Evolutionary conservation across 2,888 invertebrate genomes (phyloP).

Genomic region (Glyphotaelius pellucidus): DNA sequence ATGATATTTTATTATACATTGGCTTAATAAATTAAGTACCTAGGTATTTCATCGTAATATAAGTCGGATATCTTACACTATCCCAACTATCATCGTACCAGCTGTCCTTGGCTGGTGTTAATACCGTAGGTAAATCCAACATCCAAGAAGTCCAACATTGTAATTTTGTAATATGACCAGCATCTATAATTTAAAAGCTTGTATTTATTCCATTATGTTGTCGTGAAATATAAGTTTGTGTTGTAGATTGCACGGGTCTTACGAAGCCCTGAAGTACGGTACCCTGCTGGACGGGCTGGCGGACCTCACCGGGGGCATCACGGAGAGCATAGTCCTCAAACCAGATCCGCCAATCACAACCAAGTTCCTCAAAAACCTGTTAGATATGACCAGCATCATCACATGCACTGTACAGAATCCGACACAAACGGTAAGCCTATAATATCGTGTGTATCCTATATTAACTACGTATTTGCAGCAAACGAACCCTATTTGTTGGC

Average conservation of each 20-base stretch:
- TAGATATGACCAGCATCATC: constrained; percentile 90
- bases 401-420: constrained; percentile 81
- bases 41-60: too few relatives aligned
- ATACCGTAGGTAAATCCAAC: too few relatives aligned
- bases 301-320: constrained; percentile 93
- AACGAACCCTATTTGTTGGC: neutral
- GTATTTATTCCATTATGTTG: too few relatives aligned
- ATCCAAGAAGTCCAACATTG: too few relatives aligned
- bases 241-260: constrained; percentile 90
- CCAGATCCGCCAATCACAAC: constrained; percentile 83
- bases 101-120: too few relatives aligned
- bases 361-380: constrained; percentile 82
- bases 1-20: too few relatives aligned
- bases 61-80: too few relatives aligned
- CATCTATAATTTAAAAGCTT: too few relatives aligned
- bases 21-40: too few relatives aligned
- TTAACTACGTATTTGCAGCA: neutral
- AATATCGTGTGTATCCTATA: neutral
- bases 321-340: constrained; percentile 86
- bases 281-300: constrained; percentile 91
- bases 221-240: neutral
- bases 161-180: too few relatives aligned
- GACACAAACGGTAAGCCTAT: constrained; percentile 51
- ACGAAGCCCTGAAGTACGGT: constrained; percentile 96
- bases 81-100: too few relatives aligned